Evolutionary conservation across 1,140 invertebrate genomes (phyloP).

Genomic region (Trichoplusia ni): DNA sequence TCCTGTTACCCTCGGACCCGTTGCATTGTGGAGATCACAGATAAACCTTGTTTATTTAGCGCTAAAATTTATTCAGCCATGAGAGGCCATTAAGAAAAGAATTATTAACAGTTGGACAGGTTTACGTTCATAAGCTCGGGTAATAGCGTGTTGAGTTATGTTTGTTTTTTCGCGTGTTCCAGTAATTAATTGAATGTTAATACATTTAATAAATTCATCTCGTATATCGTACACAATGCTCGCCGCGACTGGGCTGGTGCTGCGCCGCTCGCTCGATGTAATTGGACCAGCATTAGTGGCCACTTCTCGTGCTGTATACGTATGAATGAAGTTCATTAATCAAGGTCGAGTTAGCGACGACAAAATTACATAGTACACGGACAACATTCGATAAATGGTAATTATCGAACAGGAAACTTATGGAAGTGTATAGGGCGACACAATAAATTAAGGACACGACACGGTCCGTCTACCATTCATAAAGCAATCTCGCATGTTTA

Average conservation of each 20-base stretch:
- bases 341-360: conserved; percentile 61
- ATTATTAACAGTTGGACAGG: conserved; percentile 65
- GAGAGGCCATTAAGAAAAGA: conserved; percentile 67
- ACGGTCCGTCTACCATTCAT: conserved; percentile 68
- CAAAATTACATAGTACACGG: conserved; percentile 60
- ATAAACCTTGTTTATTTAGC: conserved; percentile 78
- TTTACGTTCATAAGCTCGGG: conserved; percentile 60
- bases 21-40: conserved; percentile 72
- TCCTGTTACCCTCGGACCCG: conserved; percentile 64
- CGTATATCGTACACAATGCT: conserved; percentile 36
- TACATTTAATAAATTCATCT: conserved; percentile 60
- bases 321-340: conserved; percentile 67
- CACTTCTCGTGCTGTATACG: conserved; percentile 44
- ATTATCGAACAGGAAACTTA: conserved; percentile 70
- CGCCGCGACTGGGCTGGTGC: background rate
- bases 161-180: conserved; percentile 52
- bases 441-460: conserved; percentile 70
- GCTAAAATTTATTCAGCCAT: conserved; percentile 74
- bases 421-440: conserved; percentile 61
- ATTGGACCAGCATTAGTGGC: conserved; percentile 48
- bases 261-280: conserved; percentile 28
- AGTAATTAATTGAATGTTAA: conserved; percentile 63
- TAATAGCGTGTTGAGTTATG: conserved; percentile 56
- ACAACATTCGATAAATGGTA: conserved; percentile 73
- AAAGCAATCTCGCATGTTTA: conserved; percentile 69